Evolutionary conservation across 2,888 invertebrate genomes (phyloP), one percentile per base, ranked within the genome.

Genomic region (Acrobasis repandana): DNA sequence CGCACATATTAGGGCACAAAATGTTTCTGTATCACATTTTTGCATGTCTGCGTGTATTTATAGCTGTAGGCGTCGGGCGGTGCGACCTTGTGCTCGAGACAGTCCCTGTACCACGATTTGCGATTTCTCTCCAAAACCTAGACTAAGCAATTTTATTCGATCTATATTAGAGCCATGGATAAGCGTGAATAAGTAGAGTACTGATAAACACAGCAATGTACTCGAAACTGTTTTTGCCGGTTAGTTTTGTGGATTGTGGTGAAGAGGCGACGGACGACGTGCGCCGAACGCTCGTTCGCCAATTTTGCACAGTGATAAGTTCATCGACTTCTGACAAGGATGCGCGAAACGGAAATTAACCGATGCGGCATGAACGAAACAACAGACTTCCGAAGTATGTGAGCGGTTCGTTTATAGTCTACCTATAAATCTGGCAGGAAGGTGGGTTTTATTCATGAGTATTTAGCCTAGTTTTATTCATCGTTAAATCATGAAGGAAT

Each of bases 241-340:
- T 16, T 38, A 14, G 34, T 56, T 60, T n/a, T n/a, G 56, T 16
- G 60, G 47, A 38, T 33, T 50, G 51, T 65, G 67, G 67, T 73
- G 74, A 70, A 75, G 69, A 64, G 65, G 70, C 73, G 76, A 72
- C 79, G 83, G 82, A 78, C 83, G 69, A 69, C 71, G 76, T 79
- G 83, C 83, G 83, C 80, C 76, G 73, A 76, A 73, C 73, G 79
- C 83, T 79, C 78, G 83, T 81, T 84, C 82, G 89, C 89, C 90
- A 91, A 90, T 91, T 90, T 90, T 82, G 90, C 90, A 77, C 79
- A 83, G 82, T 83, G 85, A 84, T 86, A 88, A 88, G 90, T 90
- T 90, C 90, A 90, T 85, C 83, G 90, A 91, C 90, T 81, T 74
- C 66, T 68, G 63, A 69, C 83, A 76, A 76, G 80, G 85, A 87